phyloP scores from a whole-genome alignment of 2,888 invertebrate genomes.

The Pyralis farinalis region DNA sequence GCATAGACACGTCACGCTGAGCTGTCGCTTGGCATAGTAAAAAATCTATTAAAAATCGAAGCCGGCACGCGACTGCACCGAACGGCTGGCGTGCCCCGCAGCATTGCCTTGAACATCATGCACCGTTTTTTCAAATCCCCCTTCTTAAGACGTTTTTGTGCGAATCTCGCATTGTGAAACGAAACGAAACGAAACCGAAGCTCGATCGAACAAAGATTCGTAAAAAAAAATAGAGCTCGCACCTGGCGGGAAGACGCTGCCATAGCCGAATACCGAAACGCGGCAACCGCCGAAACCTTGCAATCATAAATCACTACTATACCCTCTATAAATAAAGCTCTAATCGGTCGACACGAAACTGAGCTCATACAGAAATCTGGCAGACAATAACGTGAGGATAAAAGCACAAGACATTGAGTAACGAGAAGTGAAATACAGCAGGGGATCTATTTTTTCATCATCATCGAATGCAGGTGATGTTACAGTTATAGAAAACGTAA shows the following conservation, averaged over 20 bases:
- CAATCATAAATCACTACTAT: slow-evolving; percentile 57
- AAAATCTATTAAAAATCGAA: slow-evolving; percentile 51
- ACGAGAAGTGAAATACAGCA: slow-evolving; percentile 64
- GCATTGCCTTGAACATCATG: slow-evolving; percentile 35
- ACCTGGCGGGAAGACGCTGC: slow-evolving; percentile 66
- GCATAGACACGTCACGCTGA: slow-evolving; percentile 29
- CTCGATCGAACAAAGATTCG: slow-evolving; percentile 44
- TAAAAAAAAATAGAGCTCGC: slow-evolving; percentile 50
- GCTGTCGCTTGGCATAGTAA: slow-evolving; percentile 31
- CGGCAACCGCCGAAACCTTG: slow-evolving; percentile 37
- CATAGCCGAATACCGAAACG: slow-evolving; percentile 27
- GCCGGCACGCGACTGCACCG: slow-evolving; percentile 64
- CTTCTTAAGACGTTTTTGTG: slow-evolving; percentile 69
- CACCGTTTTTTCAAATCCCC: slow-evolving; percentile 51
- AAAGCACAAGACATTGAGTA: slow-evolving; percentile 70
- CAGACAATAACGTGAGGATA: slow-evolving; percentile 54
- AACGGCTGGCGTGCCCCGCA: slow-evolving; percentile 29
- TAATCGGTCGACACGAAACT: slow-evolving; percentile 55
- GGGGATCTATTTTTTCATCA: slow-evolving; percentile 52
- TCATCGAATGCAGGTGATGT: slow-evolving; percentile 67
- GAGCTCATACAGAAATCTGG: slow-evolving; percentile 35
- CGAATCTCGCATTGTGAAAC: slow-evolving; percentile 70
- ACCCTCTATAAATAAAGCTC: slow-evolving; percentile 58
- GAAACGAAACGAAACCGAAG: slow-evolving; percentile 55
- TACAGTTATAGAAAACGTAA: slow-evolving; percentile 59